Conservation (phyloP, 2,888 invertebrate genomes). For the Atethmia centrago region DNA sequence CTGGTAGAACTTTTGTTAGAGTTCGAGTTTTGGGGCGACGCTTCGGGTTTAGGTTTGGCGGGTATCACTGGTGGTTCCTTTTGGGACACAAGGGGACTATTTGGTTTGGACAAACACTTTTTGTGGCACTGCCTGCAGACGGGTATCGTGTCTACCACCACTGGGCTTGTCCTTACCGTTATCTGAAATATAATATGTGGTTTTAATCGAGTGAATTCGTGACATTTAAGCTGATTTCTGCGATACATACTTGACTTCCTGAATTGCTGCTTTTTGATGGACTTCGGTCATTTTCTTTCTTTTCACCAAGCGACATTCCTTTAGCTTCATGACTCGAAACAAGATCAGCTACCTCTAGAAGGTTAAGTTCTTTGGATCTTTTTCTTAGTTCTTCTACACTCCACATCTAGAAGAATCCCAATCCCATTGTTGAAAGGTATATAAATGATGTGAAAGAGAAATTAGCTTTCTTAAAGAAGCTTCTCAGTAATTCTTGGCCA, state of each 20-base stretch:
- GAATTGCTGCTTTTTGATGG: constrained; percentile 94
- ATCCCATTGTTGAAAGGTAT: too few relatives aligned
- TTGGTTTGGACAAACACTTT: constrained; percentile 92
- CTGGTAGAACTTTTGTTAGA: constrained; percentile 85
- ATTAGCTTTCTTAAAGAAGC: neutral
- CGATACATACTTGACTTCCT: constrained; percentile 93
- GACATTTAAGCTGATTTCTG: neutral
- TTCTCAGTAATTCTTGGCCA: neutral
- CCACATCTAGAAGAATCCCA: constrained; percentile 88
- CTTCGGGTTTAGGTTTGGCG: constrained; percentile 80
- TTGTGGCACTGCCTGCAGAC: constrained; percentile 95
- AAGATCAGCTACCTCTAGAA: constrained; percentile 88
- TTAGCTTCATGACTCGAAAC: constrained; percentile 79
- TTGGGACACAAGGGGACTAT: constrained; percentile 87
- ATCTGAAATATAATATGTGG: constrained; percentile 89
- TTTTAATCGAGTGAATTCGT: constrained; percentile 17
- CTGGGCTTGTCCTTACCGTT: constrained; percentile 94
- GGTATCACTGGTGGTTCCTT: constrained; percentile 82
- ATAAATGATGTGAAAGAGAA: too few relatives aligned
- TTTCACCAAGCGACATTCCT: constrained; percentile 80
- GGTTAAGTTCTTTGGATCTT: constrained; percentile 92
- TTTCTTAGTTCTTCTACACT: constrained; percentile 93
- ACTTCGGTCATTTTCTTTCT: constrained; percentile 91
- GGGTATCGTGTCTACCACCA: constrained; percentile 93
- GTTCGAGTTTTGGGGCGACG: constrained; percentile 83